Conservation (phyloP, 1,140 invertebrate genomes). For the Apis dorsata region DNA sequence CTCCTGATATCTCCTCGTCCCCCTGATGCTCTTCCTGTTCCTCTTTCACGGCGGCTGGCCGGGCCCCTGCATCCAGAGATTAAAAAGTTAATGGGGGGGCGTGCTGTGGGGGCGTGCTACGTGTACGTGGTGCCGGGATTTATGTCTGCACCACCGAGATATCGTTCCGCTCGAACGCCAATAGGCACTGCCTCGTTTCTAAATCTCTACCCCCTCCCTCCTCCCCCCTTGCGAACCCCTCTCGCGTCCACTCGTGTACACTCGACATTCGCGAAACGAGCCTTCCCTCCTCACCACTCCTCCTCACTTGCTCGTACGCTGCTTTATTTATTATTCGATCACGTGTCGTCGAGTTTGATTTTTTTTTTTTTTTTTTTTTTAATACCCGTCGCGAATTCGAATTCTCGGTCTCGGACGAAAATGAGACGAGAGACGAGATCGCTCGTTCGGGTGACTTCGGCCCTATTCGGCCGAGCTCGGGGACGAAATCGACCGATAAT, state of each 20-base stretch:
- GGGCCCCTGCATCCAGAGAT: constrained; percentile 66
- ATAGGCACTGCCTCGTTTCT: constrained; percentile 66
- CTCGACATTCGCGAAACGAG: constrained; percentile 8
- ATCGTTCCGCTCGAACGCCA: constrained; percentile 71
- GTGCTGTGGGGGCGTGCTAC: constrained; percentile 74
- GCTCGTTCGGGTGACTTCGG: too few species aligned
- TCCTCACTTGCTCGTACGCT: neutral
- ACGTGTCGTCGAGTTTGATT: neutral
- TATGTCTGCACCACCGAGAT: constrained; percentile 75
- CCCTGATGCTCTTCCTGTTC: constrained; percentile 44
- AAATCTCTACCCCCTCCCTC: constrained; percentile 61
- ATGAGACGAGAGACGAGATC: too few species aligned
- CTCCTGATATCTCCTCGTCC: neutral
- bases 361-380: too few species aligned
- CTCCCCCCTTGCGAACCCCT: constrained; percentile 67
- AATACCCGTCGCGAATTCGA: too few species aligned
- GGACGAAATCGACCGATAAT: too few species aligned
- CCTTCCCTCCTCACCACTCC: neutral
- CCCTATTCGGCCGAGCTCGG: too few species aligned
- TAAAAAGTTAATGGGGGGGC: constrained; percentile 76
- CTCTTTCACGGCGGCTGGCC: constrained; percentile 38
- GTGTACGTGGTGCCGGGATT: constrained; percentile 75
- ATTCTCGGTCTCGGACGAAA: too few species aligned
- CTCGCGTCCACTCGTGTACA: constrained; percentile 51
- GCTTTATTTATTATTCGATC: neutral